These are phyloP conservation scores for Tetraneura akinire DNA, from an alignment of 1,140 invertebrate species.

Conservation along the genomic window DNA sequence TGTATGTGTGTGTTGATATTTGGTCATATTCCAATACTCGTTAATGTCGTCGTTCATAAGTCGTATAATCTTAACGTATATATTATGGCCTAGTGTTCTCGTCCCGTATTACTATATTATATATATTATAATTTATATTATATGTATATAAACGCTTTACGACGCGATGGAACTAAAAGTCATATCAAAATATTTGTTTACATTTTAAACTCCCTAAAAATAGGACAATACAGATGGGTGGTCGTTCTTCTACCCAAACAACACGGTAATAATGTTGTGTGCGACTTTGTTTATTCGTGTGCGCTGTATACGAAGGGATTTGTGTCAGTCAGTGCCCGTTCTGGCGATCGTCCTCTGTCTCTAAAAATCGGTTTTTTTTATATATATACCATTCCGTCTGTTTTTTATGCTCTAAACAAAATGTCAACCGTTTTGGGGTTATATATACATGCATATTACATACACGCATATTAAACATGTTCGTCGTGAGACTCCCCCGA, in stretches of 20 bases:
- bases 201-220: slow-evolving; percentile 33
- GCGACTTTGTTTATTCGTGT: slow-evolving; percentile 48
- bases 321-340: slow-evolving; percentile 46
- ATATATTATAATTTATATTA: neutral
- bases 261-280: slow-evolving; percentile 43
- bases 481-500: slow-evolving; percentile 13
- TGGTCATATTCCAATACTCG: slow-evolving; percentile 21
- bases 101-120: neutral
- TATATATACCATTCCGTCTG: neutral
- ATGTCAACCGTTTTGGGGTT: slow-evolving; percentile 38
- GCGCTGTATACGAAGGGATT: slow-evolving; percentile 7
- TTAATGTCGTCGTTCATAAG: slow-evolving; percentile 4
- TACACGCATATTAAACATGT: slow-evolving; percentile 38
- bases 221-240: slow-evolving; percentile 44
- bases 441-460: neutral
- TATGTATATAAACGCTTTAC: too few species aligned
- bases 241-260: slow-evolving; percentile 9
- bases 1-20: slow-evolving; percentile 2
- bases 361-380: neutral
- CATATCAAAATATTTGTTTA: slow-evolving; percentile 50
- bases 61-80: neutral
- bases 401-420: slow-evolving; percentile 50
- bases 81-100: neutral
- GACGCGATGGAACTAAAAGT: slow-evolving; percentile 11
- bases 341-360: slow-evolving; percentile 47